phyloP scores from a whole-genome alignment of 2,888 invertebrate species.

The Andrena dorsata region DNA sequence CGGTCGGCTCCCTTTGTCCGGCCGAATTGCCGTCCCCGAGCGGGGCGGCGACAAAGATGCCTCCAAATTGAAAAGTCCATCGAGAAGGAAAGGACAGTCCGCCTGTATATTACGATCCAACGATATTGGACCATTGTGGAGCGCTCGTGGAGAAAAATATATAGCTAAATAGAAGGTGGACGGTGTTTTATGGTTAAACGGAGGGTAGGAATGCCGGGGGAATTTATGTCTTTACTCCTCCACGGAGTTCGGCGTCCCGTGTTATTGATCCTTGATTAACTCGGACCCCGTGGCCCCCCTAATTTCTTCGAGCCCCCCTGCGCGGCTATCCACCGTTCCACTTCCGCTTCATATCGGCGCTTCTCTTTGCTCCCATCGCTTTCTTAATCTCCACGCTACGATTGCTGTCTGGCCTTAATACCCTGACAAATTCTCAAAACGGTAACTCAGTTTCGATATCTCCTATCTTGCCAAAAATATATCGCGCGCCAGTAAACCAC shows the following conservation, averaged over 20 bases:
- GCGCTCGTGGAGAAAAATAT: slow-evolving; percentile 71
- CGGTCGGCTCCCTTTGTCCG: slow-evolving; percentile 67
- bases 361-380: slow-evolving; percentile 1
- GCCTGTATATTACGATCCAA: slow-evolving; percentile 63
- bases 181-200: slow-evolving; percentile 70
- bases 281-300: slow-evolving; percentile 46
- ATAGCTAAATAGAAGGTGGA: slow-evolving; percentile 70
- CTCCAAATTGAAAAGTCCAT: slow-evolving; percentile 73
- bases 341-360: background rate
- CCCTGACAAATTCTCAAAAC: slow-evolving; percentile 4
- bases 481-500: slow-evolving; percentile 6
- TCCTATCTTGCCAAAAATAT: slow-evolving; percentile 11
- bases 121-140: slow-evolving; percentile 73
- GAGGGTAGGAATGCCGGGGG: slow-evolving; percentile 57
- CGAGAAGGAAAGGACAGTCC: slow-evolving; percentile 61
- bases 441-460: slow-evolving; percentile 3
- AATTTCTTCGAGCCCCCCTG: slow-evolving; percentile 27
- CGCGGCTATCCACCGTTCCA: background rate
- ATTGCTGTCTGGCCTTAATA: slow-evolving; percentile 4
- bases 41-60: slow-evolving; percentile 67
- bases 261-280: slow-evolving; percentile 70
- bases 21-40: slow-evolving; percentile 65
- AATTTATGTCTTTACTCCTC: slow-evolving; percentile 71
- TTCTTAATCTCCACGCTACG: slow-evolving; percentile 11
- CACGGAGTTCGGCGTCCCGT: slow-evolving; percentile 48